Evolutionary conservation across 2,888 invertebrate genomes (phyloP), one percentile per base, ranked within the genome.

Genomic region (Teleogryllus oceanicus): DNA sequence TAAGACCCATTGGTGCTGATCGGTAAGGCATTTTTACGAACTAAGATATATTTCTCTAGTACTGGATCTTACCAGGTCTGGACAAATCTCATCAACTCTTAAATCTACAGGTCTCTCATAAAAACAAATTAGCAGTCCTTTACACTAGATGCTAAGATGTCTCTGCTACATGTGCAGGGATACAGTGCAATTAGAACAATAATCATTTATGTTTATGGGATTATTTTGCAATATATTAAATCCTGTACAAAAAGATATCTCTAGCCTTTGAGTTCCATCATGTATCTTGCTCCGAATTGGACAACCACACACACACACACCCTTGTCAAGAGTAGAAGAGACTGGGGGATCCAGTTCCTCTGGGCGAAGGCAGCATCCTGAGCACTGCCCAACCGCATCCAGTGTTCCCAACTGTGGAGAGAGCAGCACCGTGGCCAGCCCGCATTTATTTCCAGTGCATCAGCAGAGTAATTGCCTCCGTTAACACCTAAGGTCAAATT

Each of bases 11-110:
- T 75, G 24, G 50, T 75, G 50, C 74, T 50, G 50, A 79, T 74
- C 4, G 24, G 51, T 76, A 76, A 79, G 37, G n/a, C 76, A 62
- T 79, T 21, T 74, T 77, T 37, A 51, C 49, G 51, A 21, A 79
- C 78, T 62, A 74, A 37, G 62, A 62, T 62, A 62, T 62, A 62
- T 62, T 62, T 62, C 62, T 62, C 62, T 62, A 62, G n/a, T 13
- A 62, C 62, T 18, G 62, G n/a, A 62, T 62, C 62, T 62, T 13
- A 20, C n/a, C 78, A 78, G 24, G 24, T 78, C 13, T 74, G 50
- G n/a, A 37, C n/a, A 50, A 62, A 62, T 62, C 62, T 62, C n/a
- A n/a, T 62, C n/a, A 62, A 62, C 62, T 18, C 62, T 62, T 62
- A 62, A 62, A 62, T 62, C 62, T 62, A 62, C 62, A 62, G 62